Evolutionary conservation across 2,888 invertebrate species (phyloP).

Genomic region (Syrista parreyssii): DNA sequence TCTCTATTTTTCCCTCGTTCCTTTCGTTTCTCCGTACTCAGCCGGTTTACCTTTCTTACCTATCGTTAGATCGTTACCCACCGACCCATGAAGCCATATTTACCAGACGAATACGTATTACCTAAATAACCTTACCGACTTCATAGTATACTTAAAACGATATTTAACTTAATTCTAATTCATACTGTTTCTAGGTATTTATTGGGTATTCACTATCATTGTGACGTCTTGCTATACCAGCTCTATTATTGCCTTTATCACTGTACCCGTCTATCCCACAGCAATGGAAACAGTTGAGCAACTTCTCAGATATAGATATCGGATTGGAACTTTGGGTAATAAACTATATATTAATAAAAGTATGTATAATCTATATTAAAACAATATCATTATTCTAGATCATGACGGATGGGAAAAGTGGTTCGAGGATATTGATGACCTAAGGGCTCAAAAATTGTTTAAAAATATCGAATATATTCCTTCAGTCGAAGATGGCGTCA

Average conservation of each 20-base stretch:
- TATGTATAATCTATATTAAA: not conserved
- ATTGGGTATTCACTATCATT: slow-evolving; percentile 89
- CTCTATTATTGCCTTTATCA: slow-evolving; percentile 86
- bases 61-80: not conserved
- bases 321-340: slow-evolving; percentile 78
- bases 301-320: slow-evolving; percentile 75
- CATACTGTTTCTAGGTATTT: slow-evolving; percentile 70
- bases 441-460: slow-evolving; percentile 71
- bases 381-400: slow-evolving; percentile 59
- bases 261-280: slow-evolving; percentile 79
- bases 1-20: not conserved
- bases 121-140: not conserved
- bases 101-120: not conserved
- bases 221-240: slow-evolving; percentile 87
- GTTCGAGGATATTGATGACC: slow-evolving; percentile 74
- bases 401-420: slow-evolving; percentile 81
- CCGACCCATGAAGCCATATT: not conserved
- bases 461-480: slow-evolving; percentile 77
- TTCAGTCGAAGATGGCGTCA: slow-evolving; percentile 75
- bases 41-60: not conserved
- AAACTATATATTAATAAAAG: not conserved
- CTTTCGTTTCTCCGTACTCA: not conserved
- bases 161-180: not conserved
- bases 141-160: not conserved
- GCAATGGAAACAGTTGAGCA: slow-evolving; percentile 79